phyloP scores from a whole-genome alignment of 2,797 vertebrate genomes.

The Rhincodon typus region DNA sequence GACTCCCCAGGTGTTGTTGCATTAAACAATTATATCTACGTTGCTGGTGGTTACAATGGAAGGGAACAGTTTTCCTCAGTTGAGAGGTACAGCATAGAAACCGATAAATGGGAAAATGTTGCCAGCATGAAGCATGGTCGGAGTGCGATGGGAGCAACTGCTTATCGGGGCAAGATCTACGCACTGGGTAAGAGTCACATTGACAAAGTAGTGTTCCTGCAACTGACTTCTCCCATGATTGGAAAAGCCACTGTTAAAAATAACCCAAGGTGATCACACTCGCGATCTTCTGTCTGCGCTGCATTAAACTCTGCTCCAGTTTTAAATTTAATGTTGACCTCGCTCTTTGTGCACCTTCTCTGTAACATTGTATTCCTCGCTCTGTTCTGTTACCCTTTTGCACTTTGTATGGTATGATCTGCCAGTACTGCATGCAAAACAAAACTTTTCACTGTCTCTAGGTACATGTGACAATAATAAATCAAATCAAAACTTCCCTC shows the following conservation, averaged over 20 bases:
- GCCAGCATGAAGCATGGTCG: constrained; percentile 64
- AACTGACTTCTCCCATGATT: not conserved
- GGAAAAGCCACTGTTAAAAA: not conserved
- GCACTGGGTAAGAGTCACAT: constrained; percentile 57
- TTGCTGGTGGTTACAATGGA: constrained; percentile 68
- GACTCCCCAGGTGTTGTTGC: constrained; percentile 58
- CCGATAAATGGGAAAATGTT: constrained; percentile 61
- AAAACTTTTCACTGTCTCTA: too few species aligned
- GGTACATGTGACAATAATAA: too few species aligned
- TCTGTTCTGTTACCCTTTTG: too few species aligned
- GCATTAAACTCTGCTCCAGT: not conserved
- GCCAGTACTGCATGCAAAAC: too few species aligned
- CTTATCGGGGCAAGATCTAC: constrained; percentile 61
- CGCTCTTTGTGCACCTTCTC: too few species aligned
- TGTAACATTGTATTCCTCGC: too few species aligned
- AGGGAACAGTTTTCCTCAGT: constrained; percentile 57
- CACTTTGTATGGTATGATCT: too few species aligned
- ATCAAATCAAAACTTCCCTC: too few species aligned
- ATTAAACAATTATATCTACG: constrained; percentile 61
- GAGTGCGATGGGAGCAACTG: constrained; percentile 63
- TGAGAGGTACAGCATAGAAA: constrained; percentile 62
- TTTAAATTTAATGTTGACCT: too few species aligned
- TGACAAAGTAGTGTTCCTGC: not conserved
- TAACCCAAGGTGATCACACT: not conserved
- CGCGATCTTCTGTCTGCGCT: not conserved